Conservation (phyloP, 1,140 invertebrate genomes). For the Akabosia matsudoensis region DNA sequence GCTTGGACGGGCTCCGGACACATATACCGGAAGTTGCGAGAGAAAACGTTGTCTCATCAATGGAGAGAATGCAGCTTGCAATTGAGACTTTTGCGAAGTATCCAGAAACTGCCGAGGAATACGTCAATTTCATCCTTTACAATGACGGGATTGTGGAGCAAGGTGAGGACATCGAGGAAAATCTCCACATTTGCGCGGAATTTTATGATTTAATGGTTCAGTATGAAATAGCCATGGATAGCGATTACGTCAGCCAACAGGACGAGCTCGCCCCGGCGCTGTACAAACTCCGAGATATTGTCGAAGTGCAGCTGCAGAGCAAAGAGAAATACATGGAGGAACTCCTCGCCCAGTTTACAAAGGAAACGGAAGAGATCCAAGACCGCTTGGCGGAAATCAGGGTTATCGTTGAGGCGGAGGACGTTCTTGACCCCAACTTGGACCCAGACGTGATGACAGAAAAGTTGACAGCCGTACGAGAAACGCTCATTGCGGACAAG, state of each 20-base stretch:
- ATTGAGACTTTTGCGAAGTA: conserved; percentile 61
- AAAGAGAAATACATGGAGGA: conserved; percentile 26
- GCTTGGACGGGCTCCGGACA: conserved; percentile 62
- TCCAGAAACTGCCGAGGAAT: conserved; percentile 62
- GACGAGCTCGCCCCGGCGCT: conserved; percentile 5
- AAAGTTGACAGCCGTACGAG: conserved; percentile 17
- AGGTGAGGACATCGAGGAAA: conserved; percentile 44
- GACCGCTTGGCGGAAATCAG: conserved; percentile 14
- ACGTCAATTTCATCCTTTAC: conserved; percentile 66
- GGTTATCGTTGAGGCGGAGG: conserved; percentile 10
- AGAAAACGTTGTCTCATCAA: conserved; percentile 59
- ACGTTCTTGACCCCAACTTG: conserved; percentile 31
- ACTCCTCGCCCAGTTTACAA: conserved; percentile 27
- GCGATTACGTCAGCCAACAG: not conserved
- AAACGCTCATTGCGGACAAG: conserved; percentile 45
- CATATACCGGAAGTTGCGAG: conserved; percentile 61
- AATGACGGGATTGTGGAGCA: conserved; percentile 61
- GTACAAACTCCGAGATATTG: conserved; percentile 9
- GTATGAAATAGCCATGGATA: conserved; percentile 9
- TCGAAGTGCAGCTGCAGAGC: conserved; percentile 29
- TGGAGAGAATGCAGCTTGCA: conserved; percentile 60
- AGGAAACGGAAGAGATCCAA: conserved; percentile 30
- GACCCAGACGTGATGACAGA: conserved; percentile 25
- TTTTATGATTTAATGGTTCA: conserved; percentile 36
- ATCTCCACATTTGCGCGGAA: conserved; percentile 30